Base-by-base conservation (phyloP, 1,140 invertebrate genomes). In the Pemphigus obesinymphae region DNA sequence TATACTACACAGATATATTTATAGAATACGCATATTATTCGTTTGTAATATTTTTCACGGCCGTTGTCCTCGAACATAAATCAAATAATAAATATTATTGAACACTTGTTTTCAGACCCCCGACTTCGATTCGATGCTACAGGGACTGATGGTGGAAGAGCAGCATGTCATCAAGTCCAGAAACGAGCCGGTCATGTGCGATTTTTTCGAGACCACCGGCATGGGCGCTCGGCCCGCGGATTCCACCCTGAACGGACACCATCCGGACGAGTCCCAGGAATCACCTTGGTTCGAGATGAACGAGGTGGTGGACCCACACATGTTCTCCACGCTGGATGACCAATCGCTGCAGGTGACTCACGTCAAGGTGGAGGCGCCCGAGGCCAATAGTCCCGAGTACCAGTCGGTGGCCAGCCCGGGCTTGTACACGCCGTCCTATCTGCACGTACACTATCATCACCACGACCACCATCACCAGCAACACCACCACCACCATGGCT, bases 331-430 rank as follows among this genome's bases (percentile, higher is more conserved):
- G 0, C 23, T 80, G 8, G 76, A 80, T 0, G 76, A 80, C n/a
- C 61, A 78, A 53, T 43, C 76, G 34, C 82, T 76, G 48, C 53
- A 82, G 53, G 75, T 89, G 86, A 88, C 90, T 13, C 91, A 91
- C 86, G 91, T 94, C 82, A 94, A 94, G 86, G 89, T 94, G 85
- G 93, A 94, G 86, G 89, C 91, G 53, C 91, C 92, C 70, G 93
- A 94, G 83, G 90, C 90, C 40, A 78, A 66, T 78, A 58, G 63
- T 34, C 82, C 58, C 34, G 78, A 82, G 10, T 82, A 61, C 43
- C 81, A n/a, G 55, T 82, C 20, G 70, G 58, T 29, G 29, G 53
- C 26, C 68, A 68, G 55, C 78, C 82, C 37, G n/a, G 70, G 53
- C 75, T 55, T 75, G 29, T 81, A 50, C 29, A 81, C 68, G 0